Evolutionary conservation across 2,113 vertebrate genomes (phyloP).

Genomic region (Eubucco bourcierii): DNA sequence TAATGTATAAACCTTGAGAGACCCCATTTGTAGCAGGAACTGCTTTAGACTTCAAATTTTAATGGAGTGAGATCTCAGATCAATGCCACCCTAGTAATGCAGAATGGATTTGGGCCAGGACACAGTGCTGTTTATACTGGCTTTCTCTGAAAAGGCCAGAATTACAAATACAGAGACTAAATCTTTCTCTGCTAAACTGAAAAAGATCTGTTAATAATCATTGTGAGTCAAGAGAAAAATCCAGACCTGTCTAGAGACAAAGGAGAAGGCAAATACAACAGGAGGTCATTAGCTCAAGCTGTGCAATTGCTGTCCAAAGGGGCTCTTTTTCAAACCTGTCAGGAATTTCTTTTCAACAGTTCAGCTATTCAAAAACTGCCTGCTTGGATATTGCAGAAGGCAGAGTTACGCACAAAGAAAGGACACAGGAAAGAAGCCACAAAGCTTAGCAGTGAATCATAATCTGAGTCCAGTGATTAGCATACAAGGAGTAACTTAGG

Average conservation of each 20-base stretch:
- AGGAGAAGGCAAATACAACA: background rate
- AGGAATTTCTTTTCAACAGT: background rate
- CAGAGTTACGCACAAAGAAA: background rate
- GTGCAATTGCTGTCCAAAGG: constrained; percentile 21
- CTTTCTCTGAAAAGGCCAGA: constrained; percentile 19
- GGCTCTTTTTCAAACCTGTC: background rate
- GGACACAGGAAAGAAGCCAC: background rate
- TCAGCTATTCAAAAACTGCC: background rate
- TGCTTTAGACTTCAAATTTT: constrained; percentile 49
- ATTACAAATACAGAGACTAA: constrained; percentile 7
- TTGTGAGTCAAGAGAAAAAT: constrained; percentile 37
- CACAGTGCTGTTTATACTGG: constrained; percentile 9
- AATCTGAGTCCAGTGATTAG: background rate
- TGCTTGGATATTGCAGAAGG: background rate
- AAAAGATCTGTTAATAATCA: constrained; percentile 50
- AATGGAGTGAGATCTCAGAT: constrained; percentile 56
- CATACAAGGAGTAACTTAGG: background rate
- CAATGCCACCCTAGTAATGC: constrained; percentile 31
- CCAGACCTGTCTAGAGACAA: background rate
- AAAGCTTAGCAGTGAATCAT: background rate
- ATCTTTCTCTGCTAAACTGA: constrained; percentile 22
- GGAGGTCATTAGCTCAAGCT: constrained; percentile 39
- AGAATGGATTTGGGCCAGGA: constrained; percentile 49
- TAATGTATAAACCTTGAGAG: constrained; percentile 53
- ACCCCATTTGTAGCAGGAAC: constrained; percentile 43